Evolutionary conservation across 2,113 vertebrate species (phyloP).

Genomic region (Platycercus adscitus): DNA sequence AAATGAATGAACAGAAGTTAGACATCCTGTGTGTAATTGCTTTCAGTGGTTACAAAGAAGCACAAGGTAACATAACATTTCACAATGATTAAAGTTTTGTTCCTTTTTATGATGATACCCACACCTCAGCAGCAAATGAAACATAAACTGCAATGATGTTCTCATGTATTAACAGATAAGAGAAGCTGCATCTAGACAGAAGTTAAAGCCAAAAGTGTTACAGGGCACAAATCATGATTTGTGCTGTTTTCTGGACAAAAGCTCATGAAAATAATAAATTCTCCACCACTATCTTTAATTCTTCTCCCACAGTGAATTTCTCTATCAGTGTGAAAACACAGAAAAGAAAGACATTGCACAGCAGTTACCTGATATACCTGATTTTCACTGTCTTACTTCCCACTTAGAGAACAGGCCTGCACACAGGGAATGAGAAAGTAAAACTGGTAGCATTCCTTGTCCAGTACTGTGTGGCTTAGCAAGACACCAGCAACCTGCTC

Average conservation of each 20-base stretch:
- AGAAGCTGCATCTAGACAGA: background rate
- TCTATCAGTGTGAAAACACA: background rate
- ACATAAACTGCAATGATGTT: background rate
- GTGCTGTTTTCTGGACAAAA: background rate
- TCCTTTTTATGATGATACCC: background rate
- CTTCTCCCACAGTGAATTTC: background rate
- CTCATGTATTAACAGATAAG: background rate
- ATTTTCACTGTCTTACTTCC: background rate
- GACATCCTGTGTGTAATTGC: background rate
- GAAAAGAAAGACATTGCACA: background rate
- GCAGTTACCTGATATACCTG: background rate
- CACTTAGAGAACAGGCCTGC: background rate
- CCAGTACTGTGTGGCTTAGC: background rate
- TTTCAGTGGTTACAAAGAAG: background rate
- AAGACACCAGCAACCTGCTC: background rate
- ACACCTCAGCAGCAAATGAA: constrained; percentile 4
- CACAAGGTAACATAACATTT: background rate
- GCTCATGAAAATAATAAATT: background rate
- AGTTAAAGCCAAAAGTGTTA: background rate
- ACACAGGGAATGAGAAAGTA: background rate
- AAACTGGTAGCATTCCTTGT: background rate
- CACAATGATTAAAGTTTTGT: background rate
- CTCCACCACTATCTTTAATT: background rate
- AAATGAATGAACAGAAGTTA: constrained; percentile 19
- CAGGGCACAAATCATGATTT: background rate